Percentiles rank a stretch among this genome's conserved stretches.
These are phyloP conservation scores for Illadopsis cleaveri DNA, from an alignment of 2,113 vertebrate genomes.

Conservation along the genomic window DNA sequence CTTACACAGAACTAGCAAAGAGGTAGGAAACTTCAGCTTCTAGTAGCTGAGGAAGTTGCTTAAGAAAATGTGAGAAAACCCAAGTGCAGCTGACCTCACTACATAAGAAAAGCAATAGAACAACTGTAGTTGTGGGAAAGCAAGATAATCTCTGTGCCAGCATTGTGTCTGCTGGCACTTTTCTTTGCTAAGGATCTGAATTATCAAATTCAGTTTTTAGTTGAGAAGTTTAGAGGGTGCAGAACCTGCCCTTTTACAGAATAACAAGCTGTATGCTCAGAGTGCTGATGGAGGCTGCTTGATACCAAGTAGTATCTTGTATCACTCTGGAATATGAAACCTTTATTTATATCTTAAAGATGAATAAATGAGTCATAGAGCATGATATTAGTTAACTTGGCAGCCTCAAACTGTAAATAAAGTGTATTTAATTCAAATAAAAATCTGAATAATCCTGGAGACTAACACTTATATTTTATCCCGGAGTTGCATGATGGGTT, in stretches of 20 bases:
- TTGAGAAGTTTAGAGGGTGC: neutral
- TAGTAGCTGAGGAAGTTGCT: constrained; percentile 14
- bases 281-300: neutral
- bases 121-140: neutral
- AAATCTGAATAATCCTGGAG: neutral
- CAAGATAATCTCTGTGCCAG: neutral
- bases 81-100: neutral
- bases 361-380: neutral
- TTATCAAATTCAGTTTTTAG: neutral
- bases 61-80: neutral
- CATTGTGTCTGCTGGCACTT: neutral
- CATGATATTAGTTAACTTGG: neutral
- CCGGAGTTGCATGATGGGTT: neutral
- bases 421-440: neutral
- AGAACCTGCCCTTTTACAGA: neutral
- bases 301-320: neutral
- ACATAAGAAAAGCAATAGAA: fast-evolving
- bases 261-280: neutral
- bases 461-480: neutral
- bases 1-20: neutral
- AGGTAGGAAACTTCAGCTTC: neutral
- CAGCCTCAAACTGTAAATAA: neutral
- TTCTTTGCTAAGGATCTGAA: neutral
- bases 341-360: neutral
- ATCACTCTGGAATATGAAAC: neutral